Conservation (phyloP, 92 coral and sea anemone genomes). For the Epizoanthus rinbou region DNA sequence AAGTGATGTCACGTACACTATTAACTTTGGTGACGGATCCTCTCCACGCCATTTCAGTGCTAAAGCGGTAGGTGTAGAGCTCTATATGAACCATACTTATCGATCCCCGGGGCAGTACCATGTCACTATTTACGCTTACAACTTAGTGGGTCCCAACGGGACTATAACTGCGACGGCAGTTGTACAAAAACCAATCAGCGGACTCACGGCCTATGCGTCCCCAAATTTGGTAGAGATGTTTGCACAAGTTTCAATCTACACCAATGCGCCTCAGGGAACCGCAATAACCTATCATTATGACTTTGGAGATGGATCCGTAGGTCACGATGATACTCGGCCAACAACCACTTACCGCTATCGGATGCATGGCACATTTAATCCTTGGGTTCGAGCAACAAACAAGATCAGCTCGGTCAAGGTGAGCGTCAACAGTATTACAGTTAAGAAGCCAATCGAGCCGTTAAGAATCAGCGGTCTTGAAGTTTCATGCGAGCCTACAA, state of each 20-base stretch:
- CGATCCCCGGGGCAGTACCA: constrained; percentile 43
- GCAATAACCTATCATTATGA: constrained; percentile 49
- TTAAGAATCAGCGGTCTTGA: constrained; percentile 59
- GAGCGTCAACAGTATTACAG: constrained; percentile 9
- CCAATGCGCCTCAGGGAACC: constrained; percentile 50
- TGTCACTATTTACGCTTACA: constrained; percentile 60
- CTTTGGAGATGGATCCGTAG: constrained; percentile 66
- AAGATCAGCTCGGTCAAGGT: constrained; percentile 15
- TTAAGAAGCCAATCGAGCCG: constrained; percentile 37
- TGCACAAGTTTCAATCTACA: constrained; percentile 34
- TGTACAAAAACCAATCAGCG: constrained; percentile 67
- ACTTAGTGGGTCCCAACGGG: constrained; percentile 52
- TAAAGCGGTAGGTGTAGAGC: constrained; percentile 32
- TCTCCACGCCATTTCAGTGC: constrained; percentile 14
- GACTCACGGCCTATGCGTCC: constrained; percentile 43
- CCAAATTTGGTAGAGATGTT: constrained; percentile 25
- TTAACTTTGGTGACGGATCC: constrained; percentile 63
- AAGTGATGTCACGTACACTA: constrained; percentile 65
- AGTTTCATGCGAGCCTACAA: constrained; percentile 62
- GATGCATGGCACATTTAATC: constrained; percentile 46
- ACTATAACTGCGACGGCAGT: constrained; percentile 30
- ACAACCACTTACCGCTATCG: constrained; percentile 44
- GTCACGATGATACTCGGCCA: constrained; percentile 4
- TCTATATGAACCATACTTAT: constrained; percentile 52
- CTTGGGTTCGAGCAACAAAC: constrained; percentile 67